Conservation (phyloP, 2,797 vertebrate genomes). For the Eremophila alpestris region DNA sequence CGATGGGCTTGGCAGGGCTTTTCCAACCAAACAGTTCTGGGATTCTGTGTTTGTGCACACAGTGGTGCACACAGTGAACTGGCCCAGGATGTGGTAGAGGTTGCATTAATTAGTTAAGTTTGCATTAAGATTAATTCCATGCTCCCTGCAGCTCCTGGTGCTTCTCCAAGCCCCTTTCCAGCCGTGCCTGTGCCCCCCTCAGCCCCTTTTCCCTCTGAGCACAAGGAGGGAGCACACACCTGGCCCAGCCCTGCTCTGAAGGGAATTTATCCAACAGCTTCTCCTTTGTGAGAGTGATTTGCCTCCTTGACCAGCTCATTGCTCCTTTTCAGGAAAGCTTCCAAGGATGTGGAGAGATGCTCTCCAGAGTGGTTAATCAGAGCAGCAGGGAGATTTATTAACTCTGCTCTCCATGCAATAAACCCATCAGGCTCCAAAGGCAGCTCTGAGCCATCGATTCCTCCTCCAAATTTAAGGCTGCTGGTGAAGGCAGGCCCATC, state of each 20-base stretch:
- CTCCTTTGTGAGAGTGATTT: neutral
- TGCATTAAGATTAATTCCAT: neutral
- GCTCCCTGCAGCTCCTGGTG: neutral
- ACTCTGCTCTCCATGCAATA: constrained; percentile 14
- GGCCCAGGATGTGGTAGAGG: neutral
- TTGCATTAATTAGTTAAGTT: neutral
- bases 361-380: constrained; percentile 18
- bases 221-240: neutral
- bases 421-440: neutral
- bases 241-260: rapidly evolving
- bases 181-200: rapidly evolving
- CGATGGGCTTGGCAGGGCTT: too few species aligned
- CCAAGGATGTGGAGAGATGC: neutral
- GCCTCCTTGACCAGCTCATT: neutral
- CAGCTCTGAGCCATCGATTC: neutral
- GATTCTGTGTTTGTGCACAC: neutral
- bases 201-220: neutral
- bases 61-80: neutral
- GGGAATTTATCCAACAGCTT: neutral
- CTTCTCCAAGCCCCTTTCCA: neutral
- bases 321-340: constrained; percentile 26
- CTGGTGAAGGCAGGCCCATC: neutral
- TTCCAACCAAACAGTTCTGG: neutral
- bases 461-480: neutral
- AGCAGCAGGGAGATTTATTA: constrained; percentile 8